Evolutionary conservation across 2,888 invertebrate species (phyloP).

Genomic region (Chrysina gloriosa): DNA sequence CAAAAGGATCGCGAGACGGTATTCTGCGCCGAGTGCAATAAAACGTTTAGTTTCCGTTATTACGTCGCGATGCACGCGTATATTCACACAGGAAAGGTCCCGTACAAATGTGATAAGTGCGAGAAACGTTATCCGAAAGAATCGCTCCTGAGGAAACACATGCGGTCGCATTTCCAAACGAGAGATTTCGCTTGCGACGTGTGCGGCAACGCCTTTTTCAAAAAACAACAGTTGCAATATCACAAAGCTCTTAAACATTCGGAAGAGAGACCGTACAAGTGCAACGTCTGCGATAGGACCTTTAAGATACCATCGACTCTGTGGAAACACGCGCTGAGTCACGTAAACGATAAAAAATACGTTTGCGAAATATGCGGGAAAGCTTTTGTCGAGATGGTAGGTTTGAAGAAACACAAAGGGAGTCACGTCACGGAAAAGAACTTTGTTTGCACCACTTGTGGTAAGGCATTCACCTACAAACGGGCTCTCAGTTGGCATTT

Average conservation of each 20-base stretch:
- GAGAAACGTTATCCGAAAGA: not conserved
- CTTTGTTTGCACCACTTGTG: not conserved
- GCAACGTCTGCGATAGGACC: not conserved
- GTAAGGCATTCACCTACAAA: not conserved
- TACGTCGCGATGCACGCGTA: not conserved
- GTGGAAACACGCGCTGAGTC: not conserved
- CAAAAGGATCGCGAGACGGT: not conserved
- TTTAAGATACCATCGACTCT: not conserved
- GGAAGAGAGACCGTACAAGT: not conserved
- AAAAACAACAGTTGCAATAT: not conserved
- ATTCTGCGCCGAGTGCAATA: constrained; percentile 7
- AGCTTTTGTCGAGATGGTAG: not conserved
- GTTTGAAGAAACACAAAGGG: not conserved
- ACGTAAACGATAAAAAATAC: not conserved
- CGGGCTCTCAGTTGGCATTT: not conserved
- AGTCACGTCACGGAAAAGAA: not conserved
- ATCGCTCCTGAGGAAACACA: not conserved
- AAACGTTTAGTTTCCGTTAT: not conserved
- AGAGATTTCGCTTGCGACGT: not conserved
- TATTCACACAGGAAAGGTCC: not conserved
- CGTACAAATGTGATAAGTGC: constrained; percentile 19
- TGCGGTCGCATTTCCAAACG: not conserved
- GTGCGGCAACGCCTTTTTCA: constrained; percentile 1
- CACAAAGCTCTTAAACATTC: not conserved
- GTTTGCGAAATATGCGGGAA: constrained; percentile 16